Base-by-base conservation (phyloP, 2,797 vertebrate genomes). In the Leuciscus waleckii region DNA sequence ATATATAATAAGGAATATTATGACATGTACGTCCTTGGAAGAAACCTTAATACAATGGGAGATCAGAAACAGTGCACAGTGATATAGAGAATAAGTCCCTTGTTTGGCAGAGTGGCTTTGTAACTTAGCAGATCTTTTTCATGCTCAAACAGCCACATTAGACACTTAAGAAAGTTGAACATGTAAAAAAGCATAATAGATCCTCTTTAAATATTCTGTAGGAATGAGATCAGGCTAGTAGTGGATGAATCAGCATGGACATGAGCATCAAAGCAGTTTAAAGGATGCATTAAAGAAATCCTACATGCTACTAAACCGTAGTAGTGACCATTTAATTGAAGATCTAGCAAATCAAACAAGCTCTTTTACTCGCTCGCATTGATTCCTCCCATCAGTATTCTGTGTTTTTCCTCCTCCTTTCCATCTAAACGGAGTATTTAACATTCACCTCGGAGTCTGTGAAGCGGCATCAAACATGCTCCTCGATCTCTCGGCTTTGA, bases 401-500 rank as follows among this genome's bases (percentile, higher is more conserved):
- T 49, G 13, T 73, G 14, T 70, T 39, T 81, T 4, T 26, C 46
- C 41, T 69, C 46, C 7, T 26, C 7, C 14, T 70, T 39, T 41
- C 37, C 16, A 0, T 51, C 56, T 83, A 74, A 65, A 67, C 14
- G 1, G 46, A 67, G n/a, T 67, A 23, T 83, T 67, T 76, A 51
- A 83, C 41, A 17, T 51, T 51, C 58, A 65, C 81, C 26, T 63
- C 17, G 2, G 7, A 63, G 70, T 65, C 70, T 51, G 32, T 85
- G 68, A 63, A 54, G 17, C 51, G 1, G 35, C 5, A 10, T 69
- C 75, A 56, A 26, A 41, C 75, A 4, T 61, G 74, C 74, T 81
- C 43, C 8, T 29, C 26, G n/a, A 37, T 51, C 69, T 35, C 54
- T 37, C 35, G 8, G 51, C 85, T 87, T 85, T 87, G 88, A 87